A percentile compares a stretch with the other conserved stretches of the same genome.
These are phyloP conservation scores for Drosophila neoperkinsi DNA, from an alignment of 2,888 invertebrate genomes.

Conservation along the genomic window DNA sequence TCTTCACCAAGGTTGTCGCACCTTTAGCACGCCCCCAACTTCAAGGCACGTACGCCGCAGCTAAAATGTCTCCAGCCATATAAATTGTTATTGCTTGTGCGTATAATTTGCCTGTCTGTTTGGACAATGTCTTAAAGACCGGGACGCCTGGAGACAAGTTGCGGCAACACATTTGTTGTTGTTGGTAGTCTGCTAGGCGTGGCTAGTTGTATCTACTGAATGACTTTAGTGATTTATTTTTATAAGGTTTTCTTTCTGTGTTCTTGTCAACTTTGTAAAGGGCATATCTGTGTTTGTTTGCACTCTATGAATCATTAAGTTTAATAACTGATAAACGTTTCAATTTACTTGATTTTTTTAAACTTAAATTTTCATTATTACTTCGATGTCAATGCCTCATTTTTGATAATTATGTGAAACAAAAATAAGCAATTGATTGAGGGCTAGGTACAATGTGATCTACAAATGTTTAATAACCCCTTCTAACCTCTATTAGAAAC, in stretches of 20 bases:
- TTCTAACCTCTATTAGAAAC: neutral
- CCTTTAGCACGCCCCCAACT: constrained; percentile 49
- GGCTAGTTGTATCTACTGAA: constrained; percentile 34
- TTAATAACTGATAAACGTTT: neutral
- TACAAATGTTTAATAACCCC: neutral
- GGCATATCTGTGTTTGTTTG: neutral
- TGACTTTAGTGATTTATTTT: constrained; percentile 47
- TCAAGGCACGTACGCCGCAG: constrained; percentile 43
- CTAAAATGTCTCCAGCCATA: constrained; percentile 54
- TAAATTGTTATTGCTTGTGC: constrained; percentile 73
- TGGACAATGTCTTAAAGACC: constrained; percentile 46
- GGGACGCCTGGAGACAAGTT: neutral
- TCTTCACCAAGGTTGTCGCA: constrained; percentile 63
- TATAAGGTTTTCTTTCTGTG: constrained; percentile 1
- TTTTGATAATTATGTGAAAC: neutral
- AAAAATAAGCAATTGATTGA: neutral
- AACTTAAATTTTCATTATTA: neutral
- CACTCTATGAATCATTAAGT: neutral
- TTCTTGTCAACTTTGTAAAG: neutral
- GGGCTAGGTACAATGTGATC: neutral
- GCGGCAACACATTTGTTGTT: constrained; percentile 15
- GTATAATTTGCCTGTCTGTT: constrained; percentile 48
- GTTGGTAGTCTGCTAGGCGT: constrained; percentile 41
- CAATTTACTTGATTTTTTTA: too few relatives aligned
- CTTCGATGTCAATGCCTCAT: neutral